A percentile compares a stretch with the other conserved stretches of the same genome.
These are phyloP conservation scores for Sebastes schlegelii DNA, from an alignment of 2,113 vertebrate genomes.

Conservation along the genomic window DNA sequence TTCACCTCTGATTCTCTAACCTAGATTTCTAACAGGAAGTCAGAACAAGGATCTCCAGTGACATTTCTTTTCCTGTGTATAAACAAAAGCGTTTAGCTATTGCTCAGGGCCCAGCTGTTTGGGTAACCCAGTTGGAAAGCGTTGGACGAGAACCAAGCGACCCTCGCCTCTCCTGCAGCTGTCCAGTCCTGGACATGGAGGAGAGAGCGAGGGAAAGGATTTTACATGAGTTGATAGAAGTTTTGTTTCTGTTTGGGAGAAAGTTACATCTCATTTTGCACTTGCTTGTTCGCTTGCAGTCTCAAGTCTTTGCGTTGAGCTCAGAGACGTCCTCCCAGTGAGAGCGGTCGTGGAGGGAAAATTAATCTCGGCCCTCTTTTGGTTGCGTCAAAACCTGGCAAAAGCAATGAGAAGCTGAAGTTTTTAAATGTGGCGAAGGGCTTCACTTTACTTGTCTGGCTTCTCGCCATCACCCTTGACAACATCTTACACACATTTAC, in stretches of 20 bases:
- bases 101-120: slow-evolving; percentile 69
- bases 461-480: slow-evolving; percentile 66
- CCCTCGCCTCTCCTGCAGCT: slow-evolving; percentile 59
- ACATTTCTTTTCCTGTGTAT: slow-evolving; percentile 25
- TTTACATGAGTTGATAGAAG: too few species aligned
- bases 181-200: slow-evolving; percentile 31
- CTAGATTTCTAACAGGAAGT: slow-evolving; percentile 37
- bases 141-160: slow-evolving; percentile 49
- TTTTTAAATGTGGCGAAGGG: slow-evolving; percentile 60
- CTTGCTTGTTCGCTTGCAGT: neutral
- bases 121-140: slow-evolving; percentile 64
- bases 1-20: slow-evolving; percentile 16
- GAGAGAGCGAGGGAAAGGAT: neutral
- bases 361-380: neutral
- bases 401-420: slow-evolving; percentile 14
- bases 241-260: neutral
- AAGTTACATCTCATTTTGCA: slow-evolving; percentile 9
- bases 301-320: slow-evolving; percentile 1
- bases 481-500: slow-evolving; percentile 54
- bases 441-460: slow-evolving; percentile 48
- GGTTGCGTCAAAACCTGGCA: slow-evolving; percentile 51
- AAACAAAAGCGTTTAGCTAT: slow-evolving; percentile 56
- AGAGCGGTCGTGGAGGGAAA: slow-evolving; percentile 3
- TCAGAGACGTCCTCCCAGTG: neutral
- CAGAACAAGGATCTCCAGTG: slow-evolving; percentile 36